Conservation (phyloP, 1,140 invertebrate species). For the Adoxophyes honmai region DNA sequence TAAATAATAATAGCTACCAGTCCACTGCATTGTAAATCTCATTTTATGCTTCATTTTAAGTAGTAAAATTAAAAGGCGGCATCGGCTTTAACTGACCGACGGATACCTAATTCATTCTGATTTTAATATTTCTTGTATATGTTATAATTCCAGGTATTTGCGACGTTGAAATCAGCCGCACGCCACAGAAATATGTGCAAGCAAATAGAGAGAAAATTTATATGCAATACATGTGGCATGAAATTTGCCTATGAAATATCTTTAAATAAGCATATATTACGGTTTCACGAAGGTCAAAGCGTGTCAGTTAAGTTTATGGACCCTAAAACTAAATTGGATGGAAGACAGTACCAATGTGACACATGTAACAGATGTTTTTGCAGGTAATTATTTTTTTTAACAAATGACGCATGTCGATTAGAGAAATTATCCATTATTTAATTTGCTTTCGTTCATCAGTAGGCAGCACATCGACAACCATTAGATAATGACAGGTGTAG, state of each 20-base stretch:
- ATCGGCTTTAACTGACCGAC: too few species aligned
- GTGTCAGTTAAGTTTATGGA: slow-evolving; percentile 59
- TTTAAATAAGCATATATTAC: slow-evolving; percentile 68
- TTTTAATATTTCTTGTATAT: too few species aligned
- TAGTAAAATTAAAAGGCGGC: too few species aligned
- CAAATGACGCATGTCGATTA: too few species aligned
- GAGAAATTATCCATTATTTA: too few species aligned
- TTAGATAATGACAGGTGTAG: too few species aligned
- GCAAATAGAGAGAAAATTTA: slow-evolving; percentile 44
- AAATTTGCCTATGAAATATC: slow-evolving; percentile 66
- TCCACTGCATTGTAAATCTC: too few species aligned
- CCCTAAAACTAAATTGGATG: slow-evolving; percentile 35
- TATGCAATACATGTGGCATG: slow-evolving; percentile 55
- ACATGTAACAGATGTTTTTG: slow-evolving; percentile 72
- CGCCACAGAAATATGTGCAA: slow-evolving; percentile 50
- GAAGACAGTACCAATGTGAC: slow-evolving; percentile 64
- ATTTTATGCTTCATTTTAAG: too few species aligned
- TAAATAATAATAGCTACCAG: neutral
- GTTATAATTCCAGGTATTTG: slow-evolving; percentile 40
- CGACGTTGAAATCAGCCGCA: slow-evolving; percentile 41
- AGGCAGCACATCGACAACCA: too few species aligned
- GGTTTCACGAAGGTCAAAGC: slow-evolving; percentile 56
- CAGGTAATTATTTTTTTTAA: slow-evolving; percentile 41
- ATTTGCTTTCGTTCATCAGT: too few species aligned
- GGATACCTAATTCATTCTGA: too few species aligned